phyloP scores from a whole-genome alignment of 2,113 vertebrate genomes.

The Aviceda subcristata region DNA sequence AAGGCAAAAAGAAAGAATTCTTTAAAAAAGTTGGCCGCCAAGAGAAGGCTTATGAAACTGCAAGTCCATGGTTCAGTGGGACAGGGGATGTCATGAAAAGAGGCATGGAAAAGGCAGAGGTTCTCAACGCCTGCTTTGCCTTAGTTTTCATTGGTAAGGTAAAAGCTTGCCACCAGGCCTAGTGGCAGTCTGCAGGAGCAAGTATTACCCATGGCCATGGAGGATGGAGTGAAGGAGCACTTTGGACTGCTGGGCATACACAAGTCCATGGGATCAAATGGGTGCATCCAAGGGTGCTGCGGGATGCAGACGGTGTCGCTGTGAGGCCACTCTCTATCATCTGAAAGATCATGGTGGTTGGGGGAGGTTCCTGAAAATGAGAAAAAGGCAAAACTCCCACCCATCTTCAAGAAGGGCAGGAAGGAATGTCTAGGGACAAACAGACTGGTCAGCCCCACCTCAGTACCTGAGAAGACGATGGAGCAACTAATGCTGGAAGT shows the following conservation, averaged over 20 bases:
- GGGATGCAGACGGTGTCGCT: background rate
- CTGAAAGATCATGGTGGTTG: background rate
- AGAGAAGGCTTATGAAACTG: background rate
- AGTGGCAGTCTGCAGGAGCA: accelerated
- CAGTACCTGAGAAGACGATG: background rate
- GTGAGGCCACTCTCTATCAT: background rate
- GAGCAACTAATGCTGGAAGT: background rate
- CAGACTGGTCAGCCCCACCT: background rate
- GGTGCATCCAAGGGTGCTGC: background rate
- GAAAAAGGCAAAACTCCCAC: background rate
- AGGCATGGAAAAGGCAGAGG: background rate
- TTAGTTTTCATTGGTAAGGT: background rate
- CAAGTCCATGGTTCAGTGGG: background rate
- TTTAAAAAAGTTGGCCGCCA: background rate
- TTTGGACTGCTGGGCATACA: background rate
- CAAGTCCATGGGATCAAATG: background rate
- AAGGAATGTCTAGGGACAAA: background rate
- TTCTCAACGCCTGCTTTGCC: background rate
- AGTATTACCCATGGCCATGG: background rate
- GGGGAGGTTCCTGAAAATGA: background rate
- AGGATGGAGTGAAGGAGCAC: background rate
- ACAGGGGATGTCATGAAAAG: background rate
- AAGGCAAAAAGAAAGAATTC: background rate
- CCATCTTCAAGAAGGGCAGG: background rate
- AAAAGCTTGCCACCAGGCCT: background rate